These are phyloP conservation scores for Pegoplata infirma DNA, from an alignment of 2,888 invertebrate genomes.

Conservation along the genomic window DNA sequence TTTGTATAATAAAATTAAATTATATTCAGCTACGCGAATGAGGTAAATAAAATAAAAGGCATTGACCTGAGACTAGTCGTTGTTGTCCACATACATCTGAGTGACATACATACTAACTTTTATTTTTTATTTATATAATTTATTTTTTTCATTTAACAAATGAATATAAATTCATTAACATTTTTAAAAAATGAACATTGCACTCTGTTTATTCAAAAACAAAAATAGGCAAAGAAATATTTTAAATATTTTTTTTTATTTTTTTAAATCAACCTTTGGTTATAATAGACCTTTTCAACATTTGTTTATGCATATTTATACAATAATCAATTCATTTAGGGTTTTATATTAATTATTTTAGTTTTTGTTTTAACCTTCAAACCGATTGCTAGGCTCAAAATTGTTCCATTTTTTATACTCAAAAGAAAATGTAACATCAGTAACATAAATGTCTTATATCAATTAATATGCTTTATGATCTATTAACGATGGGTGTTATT, in stretches of 20 bases:
- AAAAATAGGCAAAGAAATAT: conserved; percentile 13
- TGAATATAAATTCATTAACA: conserved; percentile 36
- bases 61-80: conserved; percentile 41
- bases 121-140: not conserved
- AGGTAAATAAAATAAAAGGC: conserved; percentile 36
- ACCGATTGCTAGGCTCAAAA: not conserved
- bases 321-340: not conserved
- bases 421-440: too few relatives aligned
- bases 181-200: conserved; percentile 45
- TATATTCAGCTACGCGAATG: not conserved
- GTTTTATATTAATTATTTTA: not conserved
- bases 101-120: conserved; percentile 12
- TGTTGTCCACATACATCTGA: not conserved
- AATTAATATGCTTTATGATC: too few relatives aligned
- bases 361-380: not conserved
- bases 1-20: not conserved
- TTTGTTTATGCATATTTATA: not conserved
- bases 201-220: conserved; percentile 9
- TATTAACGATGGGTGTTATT: too few relatives aligned
- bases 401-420: too few relatives aligned
- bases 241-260: not conserved
- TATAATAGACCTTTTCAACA: not conserved
- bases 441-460: too few relatives aligned
- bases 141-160: not conserved
- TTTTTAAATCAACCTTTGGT: not conserved